Base-by-base conservation (phyloP, 2,113 vertebrate species). In the Notothenia coriiceps region DNA sequence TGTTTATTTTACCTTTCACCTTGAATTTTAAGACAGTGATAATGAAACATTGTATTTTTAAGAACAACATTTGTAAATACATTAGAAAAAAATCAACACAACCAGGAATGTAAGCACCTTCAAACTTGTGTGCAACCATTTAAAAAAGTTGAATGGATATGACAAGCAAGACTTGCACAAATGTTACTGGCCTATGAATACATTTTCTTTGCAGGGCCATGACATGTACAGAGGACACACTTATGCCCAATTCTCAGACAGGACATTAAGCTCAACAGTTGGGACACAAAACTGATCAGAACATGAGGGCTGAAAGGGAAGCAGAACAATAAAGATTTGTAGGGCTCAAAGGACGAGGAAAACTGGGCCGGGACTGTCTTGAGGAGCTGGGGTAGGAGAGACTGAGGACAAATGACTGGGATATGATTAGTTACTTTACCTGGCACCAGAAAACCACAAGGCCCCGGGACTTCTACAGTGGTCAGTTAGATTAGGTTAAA, bases 401-500 rank as follows among this genome's bases (percentile, higher is more conserved):
- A 82, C 83, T 79, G 89, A 93, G 82, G 91, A 92, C 88, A 82
- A 56, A 91, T 35, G 18, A 90, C 61, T 54, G 87, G 84, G 86
- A 91, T 87, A 83, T 83, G 82, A 93, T 82, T 77, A 77, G 81
- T 64, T 93, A 90, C 92, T 96, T 97, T 99, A 98, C 97, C 98
- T 98, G 96, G 92, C 86, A 94, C 94, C 86, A 95, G 95, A 95
- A 96, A 96, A 95, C 97, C 97, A 96, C 98, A 99, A 94, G 96
- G 95, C 94, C 97, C 97, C 89, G 94, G 96, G 90, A 97, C 94
- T 93, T 95, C 97, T 98, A 96, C 88, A 92, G 94, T 84, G 89
- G 91, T 86, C 90, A 79, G 90, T 95, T 84, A 85, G 75, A 89
- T 94, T 86, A 91, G 83, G 95, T 94, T 93, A 91, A 93, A 92